Base-by-base conservation (phyloP, 2,888 invertebrate genomes). In the Junonia oenone region DNA sequence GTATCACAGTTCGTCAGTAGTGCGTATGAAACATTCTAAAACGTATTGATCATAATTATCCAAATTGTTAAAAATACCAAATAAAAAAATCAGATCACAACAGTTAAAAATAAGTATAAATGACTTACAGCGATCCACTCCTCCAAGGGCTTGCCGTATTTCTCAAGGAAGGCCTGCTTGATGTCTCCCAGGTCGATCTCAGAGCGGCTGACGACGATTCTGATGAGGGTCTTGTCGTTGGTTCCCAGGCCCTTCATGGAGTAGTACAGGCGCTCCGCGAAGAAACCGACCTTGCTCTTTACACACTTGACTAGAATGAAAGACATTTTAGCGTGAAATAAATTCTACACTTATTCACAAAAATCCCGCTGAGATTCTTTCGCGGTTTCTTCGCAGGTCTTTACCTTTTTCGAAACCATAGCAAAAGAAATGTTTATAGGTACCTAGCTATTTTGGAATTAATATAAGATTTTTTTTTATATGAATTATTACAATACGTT, bases 131-230 rank as follows among this genome's bases (percentile, higher is more conserved):
- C 92, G 71, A 97, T 95, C 95, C 95, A 96, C 71, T 92, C 93
- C 75, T 96, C 97, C 76, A 98, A 84, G 55, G 95, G 91, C 81
- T 97, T 97, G 72, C 94, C 95, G 75, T 95, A 97, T 76, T 93
- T 93, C 68, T 95, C 95, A 69, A 94, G 91, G 91, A 97, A 98
- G 63, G 97, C 97, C 76, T 95, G 94, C 79, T 97, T 98, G 76
- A 98, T 97, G 80, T 97, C 97, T 54, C 96, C 97, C 72, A 98
- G 92, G 83, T 98, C 98, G 69, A 97, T 96, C 91, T 97, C 96
- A 55, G 96, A 95, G 80, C 97, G 94, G 67, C 97, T 96, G 53
- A 98, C 97, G 64, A 98, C 87, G 71, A 98, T 96, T 78, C 98
- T 95, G 75, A 98, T 97, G 68, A 98, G 91, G 58, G 97, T 96